Base-by-base conservation (phyloP, 2,888 invertebrate species). In the Limnephilus marmoratus region DNA sequence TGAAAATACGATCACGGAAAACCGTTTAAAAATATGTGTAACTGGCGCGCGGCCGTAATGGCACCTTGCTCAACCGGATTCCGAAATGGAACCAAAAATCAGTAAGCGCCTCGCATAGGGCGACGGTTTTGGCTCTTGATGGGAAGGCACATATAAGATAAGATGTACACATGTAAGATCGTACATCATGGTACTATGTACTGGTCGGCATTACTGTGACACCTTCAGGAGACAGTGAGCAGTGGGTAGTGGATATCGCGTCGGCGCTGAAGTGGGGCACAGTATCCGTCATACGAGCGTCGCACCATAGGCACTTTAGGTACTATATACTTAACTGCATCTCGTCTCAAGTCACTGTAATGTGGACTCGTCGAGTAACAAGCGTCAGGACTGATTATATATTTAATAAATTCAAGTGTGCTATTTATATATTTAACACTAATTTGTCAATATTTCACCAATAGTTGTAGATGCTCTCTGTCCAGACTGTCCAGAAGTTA, bases 231-330 rank as follows among this genome's bases (percentile, higher is more conserved):
- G 83, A 24, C 83, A 37, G n/a, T n/a, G 34, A 37, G 34, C 83
- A 15, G 24, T 68, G 9, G 7, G 68, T 18, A 68, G 68, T 68
- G 24, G 24, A 3, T 24, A 34, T 83, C 83, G 24, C 12, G 83
- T 37, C 37, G 83, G 83, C 37, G 24, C 18, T 83, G 86, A 86
- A 86, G 86, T 86, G 45, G 86, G 45, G 29, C 86, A 45, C 49
- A 29, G 85, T 29, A 86, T 86, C 86, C 86, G 86, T 49, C 86
- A 37, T 45, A 86, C 86, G 29, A 29, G 45, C 86, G 13, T 45
- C 86, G 34, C 85, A 11, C 34, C 2, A 18, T 24, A 12, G 45
- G 45, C 5, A 45, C 11, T 45, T 12, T 45, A 31, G 31, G 31
- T 31, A 45, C 5, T 49, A 15, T 15, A 68, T 68, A 83, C 37